These are phyloP conservation scores for Glyptemys insculpta DNA, from an alignment of 2,797 vertebrate genomes.

Conservation along the genomic window DNA sequence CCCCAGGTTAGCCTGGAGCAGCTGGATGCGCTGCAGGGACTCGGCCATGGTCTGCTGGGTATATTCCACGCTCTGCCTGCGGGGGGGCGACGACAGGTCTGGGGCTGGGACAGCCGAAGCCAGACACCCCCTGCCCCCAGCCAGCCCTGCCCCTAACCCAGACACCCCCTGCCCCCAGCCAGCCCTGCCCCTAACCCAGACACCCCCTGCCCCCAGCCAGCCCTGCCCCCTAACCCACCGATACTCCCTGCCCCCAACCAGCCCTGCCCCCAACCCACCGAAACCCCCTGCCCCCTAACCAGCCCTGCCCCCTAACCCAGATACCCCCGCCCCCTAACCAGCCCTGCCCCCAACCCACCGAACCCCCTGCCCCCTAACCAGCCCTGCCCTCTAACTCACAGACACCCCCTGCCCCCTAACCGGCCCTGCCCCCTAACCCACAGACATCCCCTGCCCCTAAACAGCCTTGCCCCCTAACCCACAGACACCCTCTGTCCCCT, in stretches of 20 bases:
- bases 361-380: not conserved
- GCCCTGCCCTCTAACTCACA: not conserved
- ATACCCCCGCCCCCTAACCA: too few relatives aligned
- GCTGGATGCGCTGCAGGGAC: slow-evolving; percentile 78
- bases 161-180: not conserved
- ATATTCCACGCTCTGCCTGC: slow-evolving; percentile 84
- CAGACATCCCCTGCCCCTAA: not conserved
- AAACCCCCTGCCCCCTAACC: not conserved
- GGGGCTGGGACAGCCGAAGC: not conserved
- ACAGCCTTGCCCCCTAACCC: not conserved
- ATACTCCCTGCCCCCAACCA: not conserved
- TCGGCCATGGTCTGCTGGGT: slow-evolving; percentile 81
- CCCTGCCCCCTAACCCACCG: not conserved
- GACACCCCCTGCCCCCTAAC: not conserved
- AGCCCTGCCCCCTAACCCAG: too few relatives aligned
- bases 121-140: not conserved
- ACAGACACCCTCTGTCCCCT: not conserved
- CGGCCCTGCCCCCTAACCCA: not conserved
- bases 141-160: not conserved
- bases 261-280: too few relatives aligned
- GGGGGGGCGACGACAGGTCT: not conserved
- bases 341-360: too few relatives aligned
- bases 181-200: too few relatives aligned
- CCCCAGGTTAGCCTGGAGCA: slow-evolving; percentile 74
- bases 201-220: not conserved